Evolutionary conservation across 2,797 vertebrate species (phyloP), one percentile per base, ranked within the genome.

Genomic region (Lepilemur ruficaudatus): DNA sequence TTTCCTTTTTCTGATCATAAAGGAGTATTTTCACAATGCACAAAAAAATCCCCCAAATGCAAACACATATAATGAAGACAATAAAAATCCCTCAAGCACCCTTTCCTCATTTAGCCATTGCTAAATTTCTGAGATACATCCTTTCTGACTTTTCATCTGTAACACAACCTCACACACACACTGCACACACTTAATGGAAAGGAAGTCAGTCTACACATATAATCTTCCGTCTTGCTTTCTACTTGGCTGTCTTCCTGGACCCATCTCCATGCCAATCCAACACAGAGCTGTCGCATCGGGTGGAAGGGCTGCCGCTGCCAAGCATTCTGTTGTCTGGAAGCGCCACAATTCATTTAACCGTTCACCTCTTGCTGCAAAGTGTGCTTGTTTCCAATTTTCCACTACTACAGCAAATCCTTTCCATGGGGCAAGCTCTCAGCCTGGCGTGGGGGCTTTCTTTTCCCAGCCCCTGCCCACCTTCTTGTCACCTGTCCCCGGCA

Each of bases 231-330:
- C 48, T 30, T 23, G 48, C 75, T 76, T n/a, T 76, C 73, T 46
- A 50, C 11, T 32, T 7, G 43, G 1, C 84, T 8, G 1, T 41
- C 3, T 22, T 13, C 38, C 61, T 9, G 7, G 50, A 20, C 57
- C n/a, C 7, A 81, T 17, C 46, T 43, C 14, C 30, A 57, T 1
- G 48, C 55, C 38, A 12, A 0, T n/a, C 72, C 48, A 80, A 14
- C 7, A 0, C 8, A 35, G 23, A 55, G 46, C 61, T 2, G 0
- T 2, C 30, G 9, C 85, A 38, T 41, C 23, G 1, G 13, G 9
- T 4, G 2, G 32, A 67, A n/a, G 1, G 22, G 20, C 38, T 1
- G 4, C 1, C 17, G 20, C 38, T 1, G 4, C 22, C 2, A 13
- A 43, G 18, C 2, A 4, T 8, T 20, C 38, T 18, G 1, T 5